Percentiles rank a stretch among this genome's conserved stretches.
Conservation (phyloP, 2,888 invertebrate genomes). For the Cephus nigrinus region DNA sequence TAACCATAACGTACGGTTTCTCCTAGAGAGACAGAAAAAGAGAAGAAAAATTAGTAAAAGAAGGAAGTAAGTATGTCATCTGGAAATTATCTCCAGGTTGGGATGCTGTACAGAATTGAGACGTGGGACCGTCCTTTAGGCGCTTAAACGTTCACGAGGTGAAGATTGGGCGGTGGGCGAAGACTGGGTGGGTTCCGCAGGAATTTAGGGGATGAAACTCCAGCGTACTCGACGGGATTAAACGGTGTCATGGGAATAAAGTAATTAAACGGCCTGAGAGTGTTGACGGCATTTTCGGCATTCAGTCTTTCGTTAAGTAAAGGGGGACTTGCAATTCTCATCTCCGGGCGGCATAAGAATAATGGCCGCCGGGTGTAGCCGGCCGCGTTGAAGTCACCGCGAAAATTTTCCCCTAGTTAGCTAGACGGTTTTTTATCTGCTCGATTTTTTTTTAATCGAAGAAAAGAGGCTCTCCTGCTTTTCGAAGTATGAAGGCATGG, state of each 20-base stretch:
- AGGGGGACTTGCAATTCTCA: constrained; percentile 1
- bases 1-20: constrained; percentile 92
- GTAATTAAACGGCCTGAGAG: constrained; percentile 23
- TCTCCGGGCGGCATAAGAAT: too few relatives aligned
- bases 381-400: too few relatives aligned
- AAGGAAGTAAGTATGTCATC: not conserved
- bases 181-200: too few relatives aligned
- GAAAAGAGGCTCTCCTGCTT: too few relatives aligned
- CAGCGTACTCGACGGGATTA: not conserved
- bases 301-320: constrained; percentile 15
- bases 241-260: constrained; percentile 23
- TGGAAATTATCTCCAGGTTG: not conserved
- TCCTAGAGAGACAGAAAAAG: constrained; percentile 71
- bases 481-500: too few relatives aligned
- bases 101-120: too few relatives aligned
- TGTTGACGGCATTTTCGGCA: constrained; percentile 11
- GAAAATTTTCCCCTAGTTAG: too few relatives aligned
- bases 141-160: too few relatives aligned
- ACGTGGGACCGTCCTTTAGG: too few relatives aligned
- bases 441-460: not conserved
- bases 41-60: not conserved
- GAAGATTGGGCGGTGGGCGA: too few relatives aligned
- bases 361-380: too few relatives aligned
- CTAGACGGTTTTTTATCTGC: not conserved
- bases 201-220: too few relatives aligned